Evolutionary conservation across 2,888 invertebrate genomes (phyloP), one percentile per base, ranked within the genome.

Genomic region (Laothoe populi): DNA sequence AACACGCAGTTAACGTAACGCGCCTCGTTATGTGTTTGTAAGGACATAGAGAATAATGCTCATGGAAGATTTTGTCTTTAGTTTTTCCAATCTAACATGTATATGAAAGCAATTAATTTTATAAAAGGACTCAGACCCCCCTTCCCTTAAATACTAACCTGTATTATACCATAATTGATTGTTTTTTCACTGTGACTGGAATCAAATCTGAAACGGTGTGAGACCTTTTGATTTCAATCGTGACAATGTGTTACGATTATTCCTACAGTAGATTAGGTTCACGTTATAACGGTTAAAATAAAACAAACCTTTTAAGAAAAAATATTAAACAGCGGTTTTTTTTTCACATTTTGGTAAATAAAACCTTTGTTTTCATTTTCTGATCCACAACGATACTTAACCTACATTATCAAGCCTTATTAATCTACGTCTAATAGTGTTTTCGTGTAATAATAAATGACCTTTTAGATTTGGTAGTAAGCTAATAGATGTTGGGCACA

Each of bases 101-200:
- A n/a, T 31, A 31, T 4, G 31, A 31, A 31, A 31, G 31, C 5
- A 31, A 26, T 5, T 5, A 31, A 5, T 31, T 31, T 31, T 5
- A 21, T 7, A 21, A n/a, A 23, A 11, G 57, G 13, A 13, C 8
- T 8, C 23, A 38, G 11, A 7, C 19, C 44, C 23, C 23, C 13
- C 38, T 16, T 23, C 0, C 21, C n/a, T 24, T 19, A 21, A 48
- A 23, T 62, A 19, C 58, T 16, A 3, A 26, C 48, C 62, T 58
- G 62, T 57, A 0, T 16, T 26, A 48, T 58, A 59, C 58, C 46
- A 48, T 57, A 62, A 62, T 59, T 58, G 48, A 58, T 62, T 62
- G 58, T 62, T 57, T 58, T 58, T 57, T 45, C 57, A 46, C 45
- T 31, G 58, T 35, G 62, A 48, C 46, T 62, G 19, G 46, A 62